A percentile compares a stretch with the other conserved stretches of the same genome.
phyloP scores from a whole-genome alignment of 2,797 vertebrate genomes.

The Gymnoscopelus braueri region DNA sequence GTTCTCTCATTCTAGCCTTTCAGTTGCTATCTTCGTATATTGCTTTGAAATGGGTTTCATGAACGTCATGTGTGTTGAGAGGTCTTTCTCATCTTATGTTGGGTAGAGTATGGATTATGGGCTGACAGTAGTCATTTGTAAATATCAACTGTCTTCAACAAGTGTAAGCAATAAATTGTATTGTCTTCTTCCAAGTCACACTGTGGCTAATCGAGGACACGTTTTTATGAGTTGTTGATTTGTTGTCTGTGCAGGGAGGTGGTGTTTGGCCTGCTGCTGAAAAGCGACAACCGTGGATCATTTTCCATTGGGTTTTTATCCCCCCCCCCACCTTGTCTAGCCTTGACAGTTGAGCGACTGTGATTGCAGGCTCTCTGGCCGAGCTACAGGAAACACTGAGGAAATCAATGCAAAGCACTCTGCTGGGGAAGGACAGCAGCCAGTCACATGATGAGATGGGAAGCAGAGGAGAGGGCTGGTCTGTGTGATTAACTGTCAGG shows the following conservation, averaged over 20 bases:
- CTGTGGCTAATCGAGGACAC: not conserved
- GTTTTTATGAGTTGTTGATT: not conserved
- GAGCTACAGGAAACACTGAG: slow-evolving; percentile 48
- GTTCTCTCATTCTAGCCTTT: not conserved
- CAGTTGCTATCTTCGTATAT: not conserved
- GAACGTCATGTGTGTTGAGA: too few relatives aligned
- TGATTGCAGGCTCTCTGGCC: slow-evolving; percentile 33
- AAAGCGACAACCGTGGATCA: not conserved
- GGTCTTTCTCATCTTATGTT: too few relatives aligned
- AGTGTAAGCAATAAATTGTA: too few relatives aligned
- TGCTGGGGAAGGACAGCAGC: slow-evolving; percentile 3
- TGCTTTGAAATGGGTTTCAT: not conserved
- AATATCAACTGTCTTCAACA: too few relatives aligned
- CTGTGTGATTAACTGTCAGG: slow-evolving; percentile 23
- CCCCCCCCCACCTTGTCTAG: not conserved
- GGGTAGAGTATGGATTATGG: too few relatives aligned
- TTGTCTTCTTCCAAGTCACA: not conserved
- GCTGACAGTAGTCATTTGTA: too few relatives aligned
- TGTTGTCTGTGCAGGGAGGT: not conserved
- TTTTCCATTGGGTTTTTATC: not conserved
- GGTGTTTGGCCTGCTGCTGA: not conserved
- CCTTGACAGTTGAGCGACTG: slow-evolving; percentile 32
- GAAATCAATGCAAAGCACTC: slow-evolving; percentile 60
- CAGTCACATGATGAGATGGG: slow-evolving; percentile 44
- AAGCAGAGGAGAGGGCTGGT: slow-evolving; percentile 19